A percentile compares a stretch with the other conserved stretches of the same genome.
Conservation (phyloP, 1,140 invertebrate species). For the Scylla paramamosain region DNA sequence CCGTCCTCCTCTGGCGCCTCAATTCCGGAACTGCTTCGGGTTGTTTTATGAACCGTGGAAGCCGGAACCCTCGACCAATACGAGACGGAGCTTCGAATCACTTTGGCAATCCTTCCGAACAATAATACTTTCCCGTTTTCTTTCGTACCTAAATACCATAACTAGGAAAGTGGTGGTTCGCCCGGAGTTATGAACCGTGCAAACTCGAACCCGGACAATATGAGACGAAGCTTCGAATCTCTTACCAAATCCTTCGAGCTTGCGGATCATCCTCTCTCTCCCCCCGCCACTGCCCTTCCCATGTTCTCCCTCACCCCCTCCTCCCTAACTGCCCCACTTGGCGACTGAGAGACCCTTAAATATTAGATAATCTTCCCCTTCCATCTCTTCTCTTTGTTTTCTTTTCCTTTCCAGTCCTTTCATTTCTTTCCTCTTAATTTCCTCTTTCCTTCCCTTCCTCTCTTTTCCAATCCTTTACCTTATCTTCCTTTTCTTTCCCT, state of each 20-base stretch:
- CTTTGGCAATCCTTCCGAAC: not conserved
- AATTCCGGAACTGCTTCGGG: not conserved
- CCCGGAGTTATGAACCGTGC: not conserved
- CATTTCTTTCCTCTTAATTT: not conserved
- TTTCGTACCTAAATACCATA: too few relatives aligned
- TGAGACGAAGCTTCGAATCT: not conserved
- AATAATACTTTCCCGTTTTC: too few relatives aligned
- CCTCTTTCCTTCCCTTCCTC: not conserved
- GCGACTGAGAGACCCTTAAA: too few relatives aligned
- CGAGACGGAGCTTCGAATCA: not conserved
- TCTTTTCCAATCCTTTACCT: too few relatives aligned
- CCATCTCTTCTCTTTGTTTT: too few relatives aligned
- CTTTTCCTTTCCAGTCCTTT: not conserved
- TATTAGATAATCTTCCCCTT: too few relatives aligned
- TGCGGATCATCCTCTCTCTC: not conserved
- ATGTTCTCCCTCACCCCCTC: not conserved
- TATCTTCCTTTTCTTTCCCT: too few relatives aligned
- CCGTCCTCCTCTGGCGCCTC: not conserved
- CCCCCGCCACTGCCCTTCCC: not conserved
- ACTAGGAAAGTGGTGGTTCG: too few relatives aligned
- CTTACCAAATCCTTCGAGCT: not conserved
- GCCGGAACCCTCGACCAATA: not conserved
- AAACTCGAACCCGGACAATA: not conserved
- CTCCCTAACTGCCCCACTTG: not conserved
- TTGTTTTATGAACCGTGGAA: not conserved